Conservation (phyloP, 1,140 invertebrate species). For the Brachionus sp. region DNA sequence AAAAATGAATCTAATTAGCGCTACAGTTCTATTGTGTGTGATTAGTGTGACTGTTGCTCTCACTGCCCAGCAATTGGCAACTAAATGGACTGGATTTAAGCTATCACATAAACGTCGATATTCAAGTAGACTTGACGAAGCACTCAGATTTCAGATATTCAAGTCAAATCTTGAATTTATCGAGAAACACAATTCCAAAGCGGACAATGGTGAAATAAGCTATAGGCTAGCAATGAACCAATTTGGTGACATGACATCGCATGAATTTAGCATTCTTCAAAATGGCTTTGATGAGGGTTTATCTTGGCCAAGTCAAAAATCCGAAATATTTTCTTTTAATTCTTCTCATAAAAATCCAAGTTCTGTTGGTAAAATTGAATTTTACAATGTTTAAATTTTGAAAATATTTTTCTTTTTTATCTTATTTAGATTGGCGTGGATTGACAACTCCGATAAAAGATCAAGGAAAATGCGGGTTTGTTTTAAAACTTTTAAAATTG, state of each 20-base stretch:
- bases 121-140: neutral
- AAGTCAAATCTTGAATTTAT: constrained; percentile 52
- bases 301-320: neutral
- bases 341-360: neutral
- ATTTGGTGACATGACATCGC: constrained; percentile 51
- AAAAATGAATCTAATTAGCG: constrained; percentile 2
- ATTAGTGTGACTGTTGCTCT: neutral
- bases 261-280: constrained; percentile 24
- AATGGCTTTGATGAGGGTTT: neutral
- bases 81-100: constrained; percentile 19
- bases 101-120: neutral
- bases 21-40: neutral
- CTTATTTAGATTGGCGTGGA: neutral
- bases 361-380: neutral
- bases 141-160: constrained; percentile 13
- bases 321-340: neutral
- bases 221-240: constrained; percentile 53
- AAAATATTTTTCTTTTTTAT: neutral
- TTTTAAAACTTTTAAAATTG: neutral
- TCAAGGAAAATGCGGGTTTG: constrained; percentile 40
- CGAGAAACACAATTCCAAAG: constrained; percentile 51
- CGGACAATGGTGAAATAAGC: constrained; percentile 49
- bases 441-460: constrained; percentile 44
- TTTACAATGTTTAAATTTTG: neutral
- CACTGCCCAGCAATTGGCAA: constrained; percentile 5